A percentile compares a stretch with the other conserved stretches of the same genome.
phyloP scores from a whole-genome alignment of 2,888 invertebrate species.

The Esperia sulphurella region DNA sequence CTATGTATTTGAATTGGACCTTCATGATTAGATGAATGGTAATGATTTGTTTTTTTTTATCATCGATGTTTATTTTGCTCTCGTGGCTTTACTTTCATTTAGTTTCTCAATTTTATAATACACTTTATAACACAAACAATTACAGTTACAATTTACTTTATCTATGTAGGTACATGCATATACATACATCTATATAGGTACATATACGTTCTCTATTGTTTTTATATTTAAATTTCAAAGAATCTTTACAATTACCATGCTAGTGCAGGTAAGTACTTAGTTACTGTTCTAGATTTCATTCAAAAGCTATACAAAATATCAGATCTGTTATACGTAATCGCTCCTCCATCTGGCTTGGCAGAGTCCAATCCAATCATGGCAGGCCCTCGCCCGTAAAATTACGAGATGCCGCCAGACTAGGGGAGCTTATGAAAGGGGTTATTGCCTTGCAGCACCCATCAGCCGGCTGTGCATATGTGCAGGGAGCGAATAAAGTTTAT shows the following conservation, averaged over 20 bases:
- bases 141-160: no score
- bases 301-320: no score
- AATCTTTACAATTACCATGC: no score
- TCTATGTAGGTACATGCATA: no score
- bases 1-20: constrained; percentile 18
- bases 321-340: constrained; percentile 18
- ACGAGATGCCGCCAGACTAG: constrained; percentile 62
- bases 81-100: constrained; percentile 29
- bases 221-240: no score
- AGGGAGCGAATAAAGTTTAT: constrained; percentile 77
- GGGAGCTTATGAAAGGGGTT: constrained; percentile 73
- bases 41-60: constrained; percentile 6
- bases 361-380: constrained; percentile 52
- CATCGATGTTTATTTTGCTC: constrained; percentile 31
- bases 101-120: constrained; percentile 27
- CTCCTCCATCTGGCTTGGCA: constrained; percentile 25
- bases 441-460: constrained; percentile 65
- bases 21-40: neutral
- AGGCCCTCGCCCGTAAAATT: constrained; percentile 70
- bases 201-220: no score
- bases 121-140: no score
- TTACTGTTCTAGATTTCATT: no score
- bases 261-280: no score
- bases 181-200: no score
- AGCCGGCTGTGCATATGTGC: constrained; percentile 58